Base-by-base conservation (phyloP, 2,888 invertebrate genomes). In the Caenorhabditis doughertyi region DNA sequence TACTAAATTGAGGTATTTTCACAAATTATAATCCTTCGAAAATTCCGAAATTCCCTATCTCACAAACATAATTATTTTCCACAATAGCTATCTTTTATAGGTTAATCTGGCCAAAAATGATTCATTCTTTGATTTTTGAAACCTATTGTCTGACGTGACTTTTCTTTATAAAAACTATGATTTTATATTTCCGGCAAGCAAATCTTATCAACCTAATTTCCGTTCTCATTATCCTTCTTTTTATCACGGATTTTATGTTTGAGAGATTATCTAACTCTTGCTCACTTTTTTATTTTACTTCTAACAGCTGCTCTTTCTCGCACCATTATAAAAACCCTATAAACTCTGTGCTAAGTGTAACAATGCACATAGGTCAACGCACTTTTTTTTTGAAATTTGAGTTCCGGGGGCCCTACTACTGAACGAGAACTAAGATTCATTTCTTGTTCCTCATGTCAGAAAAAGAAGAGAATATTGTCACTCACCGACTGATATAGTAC, bases 401-500 rank as follows among this genome's bases (percentile, higher is more conserved):
- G n/a, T n/a, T n/a, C n/a, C n/a, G n/a, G n/a, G n/a, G n/a, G n/a
- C n/a, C n/a, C n/a, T n/a, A n/a, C n/a, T n/a, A n/a, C n/a, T n/a
- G n/a, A n/a, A n/a, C n/a, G n/a, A n/a, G n/a, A n/a, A n/a, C n/a
- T n/a, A n/a, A n/a, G n/a, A n/a, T n/a, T n/a, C n/a, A 39, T 64
- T 44, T 44, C 44, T 44, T 25, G 25, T 18, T 39, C 39, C 23
- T 55, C 23, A 5, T 53, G 53, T 67, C 51, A 67, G 3, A 25
- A 67, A 53, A 53, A 16, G 7, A 2, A 39, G 8, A 8, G 13
- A 67, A 53, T 47, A 29, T 3, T 53, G 55, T 68, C 68, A 68
- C 44, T 68, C 68, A 65, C 51, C 51, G 39, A 65, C 44, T 62
- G 62, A 62, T 27, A 42, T 35, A 32, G 49, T 58, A 58, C 71